Evolutionary conservation across 2,797 vertebrate genomes (phyloP).

Genomic region (Danio jaintianensis): DNA sequence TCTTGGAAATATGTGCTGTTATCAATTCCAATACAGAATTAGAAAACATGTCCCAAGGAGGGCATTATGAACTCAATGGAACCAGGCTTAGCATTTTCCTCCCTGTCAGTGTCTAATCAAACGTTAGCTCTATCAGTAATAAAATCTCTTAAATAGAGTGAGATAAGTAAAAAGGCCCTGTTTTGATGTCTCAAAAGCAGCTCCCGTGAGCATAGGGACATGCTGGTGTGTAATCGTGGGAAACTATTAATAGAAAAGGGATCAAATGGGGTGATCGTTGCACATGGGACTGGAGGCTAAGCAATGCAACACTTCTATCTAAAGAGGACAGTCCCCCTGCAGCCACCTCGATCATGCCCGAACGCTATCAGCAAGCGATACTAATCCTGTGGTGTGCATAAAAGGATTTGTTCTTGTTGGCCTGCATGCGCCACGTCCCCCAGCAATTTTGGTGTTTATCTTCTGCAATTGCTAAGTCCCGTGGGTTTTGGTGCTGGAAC

Average conservation of each 20-base stretch:
- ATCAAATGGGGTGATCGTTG: slow-evolving; percentile 60
- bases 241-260: slow-evolving; percentile 66
- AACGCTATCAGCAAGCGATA: slow-evolving; percentile 63
- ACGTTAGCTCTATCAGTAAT: slow-evolving; percentile 63
- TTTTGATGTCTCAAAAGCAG: slow-evolving; percentile 60
- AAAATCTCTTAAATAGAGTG: slow-evolving; percentile 63
- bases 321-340: slow-evolving; percentile 60
- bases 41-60: slow-evolving; percentile 69
- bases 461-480: slow-evolving; percentile 72
- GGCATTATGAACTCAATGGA: slow-evolving; percentile 69
- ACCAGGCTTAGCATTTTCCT: slow-evolving; percentile 70
- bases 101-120: slow-evolving; percentile 68
- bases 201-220: slow-evolving; percentile 51
- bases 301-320: slow-evolving; percentile 59
- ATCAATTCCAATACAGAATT: slow-evolving; percentile 77
- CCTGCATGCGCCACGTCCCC: slow-evolving; percentile 67
- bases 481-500: slow-evolving; percentile 70
- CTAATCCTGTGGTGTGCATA: slow-evolving; percentile 73
- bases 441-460: slow-evolving; percentile 75
- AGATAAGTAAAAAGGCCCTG: slow-evolving; percentile 63
- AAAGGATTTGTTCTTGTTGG: slow-evolving; percentile 77
- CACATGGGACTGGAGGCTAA: slow-evolving; percentile 56
- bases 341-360: slow-evolving; percentile 63
- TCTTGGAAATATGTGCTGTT: slow-evolving; percentile 77
- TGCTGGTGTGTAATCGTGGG: slow-evolving; percentile 65